phyloP scores from a whole-genome alignment of 2,113 vertebrate genomes.

The Shinisaurus crocodilurus region DNA sequence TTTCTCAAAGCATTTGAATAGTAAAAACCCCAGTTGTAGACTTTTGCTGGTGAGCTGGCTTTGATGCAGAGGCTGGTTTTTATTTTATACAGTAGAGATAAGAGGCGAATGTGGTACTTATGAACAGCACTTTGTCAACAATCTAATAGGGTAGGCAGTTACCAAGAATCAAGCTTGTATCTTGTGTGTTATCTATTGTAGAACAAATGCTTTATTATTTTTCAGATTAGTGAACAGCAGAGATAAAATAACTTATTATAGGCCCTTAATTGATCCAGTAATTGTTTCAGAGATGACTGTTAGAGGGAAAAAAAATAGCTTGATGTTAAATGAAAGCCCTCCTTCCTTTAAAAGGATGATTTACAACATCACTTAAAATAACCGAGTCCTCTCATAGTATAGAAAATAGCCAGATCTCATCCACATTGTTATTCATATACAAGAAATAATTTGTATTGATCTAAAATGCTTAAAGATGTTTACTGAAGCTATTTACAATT shows the following conservation, averaged over 20 bases:
- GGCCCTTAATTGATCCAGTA: slow-evolving; percentile 64
- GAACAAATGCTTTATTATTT: slow-evolving; percentile 30
- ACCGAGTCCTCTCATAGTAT: slow-evolving; percentile 73
- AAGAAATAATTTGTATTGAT: slow-evolving; percentile 77
- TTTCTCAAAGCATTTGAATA: not conserved
- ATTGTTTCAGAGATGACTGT: slow-evolving; percentile 63
- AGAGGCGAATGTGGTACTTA: slow-evolving; percentile 10
- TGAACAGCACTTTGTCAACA: not conserved
- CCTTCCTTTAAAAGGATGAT: slow-evolving; percentile 54
- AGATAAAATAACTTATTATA: slow-evolving; percentile 50
- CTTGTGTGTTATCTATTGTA: slow-evolving; percentile 16
- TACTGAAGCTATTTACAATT: slow-evolving; percentile 94
- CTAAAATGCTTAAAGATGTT: slow-evolving; percentile 80
- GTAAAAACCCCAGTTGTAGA: not conserved
- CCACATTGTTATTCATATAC: slow-evolving; percentile 73
- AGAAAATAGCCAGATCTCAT: slow-evolving; percentile 77
- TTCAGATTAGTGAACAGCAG: slow-evolving; percentile 46
- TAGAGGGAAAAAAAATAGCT: slow-evolving; percentile 25
- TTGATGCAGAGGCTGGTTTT: not conserved
- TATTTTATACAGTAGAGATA: not conserved
- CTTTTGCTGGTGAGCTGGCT: not conserved
- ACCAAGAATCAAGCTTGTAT: slow-evolving; percentile 27
- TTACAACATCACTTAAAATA: slow-evolving; percentile 66
- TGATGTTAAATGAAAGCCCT: slow-evolving; percentile 43
- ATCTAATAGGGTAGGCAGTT: not conserved